Conservation (phyloP, 2,113 vertebrate genomes). For the Sinocyclocheilus anshuiensis region DNA sequence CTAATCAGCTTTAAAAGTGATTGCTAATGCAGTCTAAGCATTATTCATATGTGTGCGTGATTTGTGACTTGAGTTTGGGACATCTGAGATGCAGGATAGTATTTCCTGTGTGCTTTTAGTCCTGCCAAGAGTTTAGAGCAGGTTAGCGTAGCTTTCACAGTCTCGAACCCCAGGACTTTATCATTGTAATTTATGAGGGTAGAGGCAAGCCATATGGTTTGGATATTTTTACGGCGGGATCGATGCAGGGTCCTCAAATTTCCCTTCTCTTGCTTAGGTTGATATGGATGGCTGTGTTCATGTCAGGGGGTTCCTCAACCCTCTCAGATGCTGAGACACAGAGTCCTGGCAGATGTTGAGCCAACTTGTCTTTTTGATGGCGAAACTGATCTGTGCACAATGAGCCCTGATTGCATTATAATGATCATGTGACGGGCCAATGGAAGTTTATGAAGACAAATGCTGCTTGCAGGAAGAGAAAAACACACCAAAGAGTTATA, state of each 20-base stretch:
- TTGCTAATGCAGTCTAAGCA: constrained; percentile 70
- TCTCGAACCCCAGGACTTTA: constrained; percentile 86
- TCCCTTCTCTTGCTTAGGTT: constrained; percentile 63
- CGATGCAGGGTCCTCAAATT: constrained; percentile 75
- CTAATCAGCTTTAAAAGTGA: constrained; percentile 73
- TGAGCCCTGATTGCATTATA: constrained; percentile 78
- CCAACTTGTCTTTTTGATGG: constrained; percentile 82
- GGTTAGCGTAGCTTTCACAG: constrained; percentile 82
- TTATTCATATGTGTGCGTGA: constrained; percentile 71
- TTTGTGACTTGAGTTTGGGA: constrained; percentile 81
- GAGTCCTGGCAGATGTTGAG: constrained; percentile 77
- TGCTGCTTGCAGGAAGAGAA: constrained; percentile 48
- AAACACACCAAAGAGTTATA: constrained; percentile 51
- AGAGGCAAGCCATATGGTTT: constrained; percentile 87
- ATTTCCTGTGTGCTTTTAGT: constrained; percentile 81
- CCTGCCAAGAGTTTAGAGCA: constrained; percentile 79
- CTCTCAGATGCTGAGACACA: constrained; percentile 72
- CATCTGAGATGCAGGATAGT: constrained; percentile 82
- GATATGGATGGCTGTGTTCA: constrained; percentile 70
- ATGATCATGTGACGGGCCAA: constrained; percentile 74
- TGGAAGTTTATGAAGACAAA: constrained; percentile 67
- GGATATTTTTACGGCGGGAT: constrained; percentile 81
- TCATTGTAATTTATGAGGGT: constrained; percentile 89
- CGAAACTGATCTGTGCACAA: constrained; percentile 78
- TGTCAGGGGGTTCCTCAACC: constrained; percentile 67